Base-by-base conservation (phyloP, 2,888 invertebrate genomes). In the Hyposoter dolosus region DNA sequence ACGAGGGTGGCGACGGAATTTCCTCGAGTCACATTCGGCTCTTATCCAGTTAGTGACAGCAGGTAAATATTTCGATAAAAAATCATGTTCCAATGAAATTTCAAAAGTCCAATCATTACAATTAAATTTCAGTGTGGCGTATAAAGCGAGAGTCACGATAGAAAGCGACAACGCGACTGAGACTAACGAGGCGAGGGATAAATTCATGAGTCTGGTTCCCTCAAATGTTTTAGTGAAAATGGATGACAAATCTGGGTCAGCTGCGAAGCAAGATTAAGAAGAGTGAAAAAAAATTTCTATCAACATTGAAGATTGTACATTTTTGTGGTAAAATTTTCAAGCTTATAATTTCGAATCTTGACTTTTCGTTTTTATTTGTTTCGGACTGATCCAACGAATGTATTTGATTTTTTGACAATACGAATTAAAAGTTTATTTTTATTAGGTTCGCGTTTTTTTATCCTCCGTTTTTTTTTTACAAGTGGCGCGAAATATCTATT, bases 11-110 rank as follows among this genome's bases (percentile, higher is more conserved):
- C 95, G 5, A 91, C 91, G 84, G 94, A 95, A 91, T 95, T 93
- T 93, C 95, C 95, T 12, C 87, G 93, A 69, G 95, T 95, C 53
- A 93, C 94, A 66, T 94, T 95, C 90, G 95, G 95, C 56, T 95
- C 95, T 50, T 95, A 95, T 92, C 95, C 95, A 15, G 94, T 94
- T 88, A 89, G 93, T 82, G 93, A 91, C 88, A 90, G 94, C 89
- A 93, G 93, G 95, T 95, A 92, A 91, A 43, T 69, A 65, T 32
- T 50, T 6, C 19, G 19, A 53, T n/a, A 19, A 15, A 63, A 60
- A 43, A 74, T 17, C 40, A 6, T 15, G 19, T 32, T 19, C 15
- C n/a, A 3, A 71, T 66, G 35, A 47, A 68, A 28, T 66, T 85
- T 68, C 23, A n/a, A 65, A 35, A 12, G 1, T 50, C 17, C 12